Conservation (phyloP, 2,113 vertebrate species). For the Oenanthe oenanthe region DNA sequence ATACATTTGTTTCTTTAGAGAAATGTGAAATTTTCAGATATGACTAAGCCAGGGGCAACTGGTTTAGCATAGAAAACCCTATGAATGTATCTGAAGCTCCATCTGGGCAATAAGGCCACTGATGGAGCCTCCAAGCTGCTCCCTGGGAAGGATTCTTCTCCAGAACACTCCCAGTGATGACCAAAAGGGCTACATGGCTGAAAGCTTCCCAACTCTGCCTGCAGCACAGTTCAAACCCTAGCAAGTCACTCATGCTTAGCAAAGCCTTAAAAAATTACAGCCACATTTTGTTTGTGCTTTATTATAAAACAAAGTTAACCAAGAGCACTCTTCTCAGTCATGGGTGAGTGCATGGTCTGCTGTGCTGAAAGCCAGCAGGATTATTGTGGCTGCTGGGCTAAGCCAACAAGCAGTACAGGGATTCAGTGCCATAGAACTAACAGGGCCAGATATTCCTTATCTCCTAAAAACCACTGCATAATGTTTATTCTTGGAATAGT, state of each 20-base stretch:
- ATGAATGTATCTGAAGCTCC: not conserved
- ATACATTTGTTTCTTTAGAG: not conserved
- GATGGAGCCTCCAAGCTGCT: not conserved
- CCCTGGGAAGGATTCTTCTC: not conserved
- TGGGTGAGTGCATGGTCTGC: not conserved
- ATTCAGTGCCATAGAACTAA: not conserved
- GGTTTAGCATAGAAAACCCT: not conserved
- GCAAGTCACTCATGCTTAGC: not conserved
- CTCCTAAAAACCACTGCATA: not conserved
- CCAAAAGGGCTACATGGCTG: fast-evolving
- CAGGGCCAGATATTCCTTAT: not conserved
- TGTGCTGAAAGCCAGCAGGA: not conserved
- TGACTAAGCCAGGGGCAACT: not conserved
- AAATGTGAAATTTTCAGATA: not conserved
- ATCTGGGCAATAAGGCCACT: not conserved
- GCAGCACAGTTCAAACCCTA: not conserved
- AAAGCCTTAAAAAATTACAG: not conserved
- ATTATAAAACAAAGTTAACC: not conserved
- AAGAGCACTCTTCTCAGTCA: not conserved
- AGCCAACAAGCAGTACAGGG: not conserved
- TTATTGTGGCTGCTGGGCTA: not conserved
- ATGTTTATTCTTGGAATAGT: not conserved
- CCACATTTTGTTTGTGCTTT: not conserved
- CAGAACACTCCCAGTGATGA: not conserved
- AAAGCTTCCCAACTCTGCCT: not conserved